Conservation (phyloP, 2,888 invertebrate genomes). For the Gerris lacustris region DNA sequence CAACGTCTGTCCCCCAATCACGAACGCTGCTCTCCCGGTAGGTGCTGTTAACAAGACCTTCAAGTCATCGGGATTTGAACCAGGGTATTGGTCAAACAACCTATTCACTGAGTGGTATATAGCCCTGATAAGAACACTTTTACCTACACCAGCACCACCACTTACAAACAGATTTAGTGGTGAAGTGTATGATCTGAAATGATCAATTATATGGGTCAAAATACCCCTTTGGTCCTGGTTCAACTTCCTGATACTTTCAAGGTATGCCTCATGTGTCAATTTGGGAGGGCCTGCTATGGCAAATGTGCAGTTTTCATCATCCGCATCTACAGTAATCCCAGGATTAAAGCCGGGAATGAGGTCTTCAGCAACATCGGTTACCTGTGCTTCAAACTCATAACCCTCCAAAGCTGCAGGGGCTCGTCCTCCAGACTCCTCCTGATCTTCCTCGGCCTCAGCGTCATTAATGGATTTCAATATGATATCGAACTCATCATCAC, state of each 20-base stretch:
- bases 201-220: neutral
- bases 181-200: too few relatives aligned
- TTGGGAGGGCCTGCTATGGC: neutral
- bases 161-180: neutral
- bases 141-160: slow-evolving; percentile 21
- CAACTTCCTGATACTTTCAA: too few relatives aligned
- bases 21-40: slow-evolving; percentile 27
- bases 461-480: neutral
- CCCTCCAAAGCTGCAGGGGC: neutral
- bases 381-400: slow-evolving; percentile 17
- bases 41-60: slow-evolving; percentile 23
- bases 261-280: neutral
- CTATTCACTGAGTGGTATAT: slow-evolving; percentile 21
- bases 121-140: slow-evolving; percentile 26
- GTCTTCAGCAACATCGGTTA: slow-evolving; percentile 10
- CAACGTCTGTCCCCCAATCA: slow-evolving; percentile 23
- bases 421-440: neutral
- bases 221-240: slow-evolving; percentile 5
- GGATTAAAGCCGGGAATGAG: slow-evolving; percentile 2
- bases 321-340: neutral
- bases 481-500: neutral
- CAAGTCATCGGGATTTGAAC: slow-evolving; percentile 15
- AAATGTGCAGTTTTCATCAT: neutral
- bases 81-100: slow-evolving; percentile 15
- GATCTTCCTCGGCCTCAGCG: neutral